Percentiles rank a stretch among this genome's conserved stretches.
Conservation (phyloP, 1,140 invertebrate species). For the Globodera ellingtonae region DNA sequence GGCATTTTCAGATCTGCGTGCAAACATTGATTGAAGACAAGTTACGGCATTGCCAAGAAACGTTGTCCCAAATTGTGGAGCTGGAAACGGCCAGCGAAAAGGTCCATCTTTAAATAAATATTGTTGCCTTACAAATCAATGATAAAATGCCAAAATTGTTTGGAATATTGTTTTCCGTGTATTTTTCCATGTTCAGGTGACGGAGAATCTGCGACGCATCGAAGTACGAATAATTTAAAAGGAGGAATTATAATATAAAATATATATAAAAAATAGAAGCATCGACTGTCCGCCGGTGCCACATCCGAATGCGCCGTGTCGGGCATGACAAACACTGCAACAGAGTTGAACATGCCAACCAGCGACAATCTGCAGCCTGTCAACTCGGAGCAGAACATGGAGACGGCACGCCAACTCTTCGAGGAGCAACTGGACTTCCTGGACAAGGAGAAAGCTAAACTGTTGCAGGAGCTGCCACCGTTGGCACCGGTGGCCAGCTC, state of each 20-base stretch:
- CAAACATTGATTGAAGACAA: conserved; percentile 84
- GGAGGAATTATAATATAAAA: not conserved
- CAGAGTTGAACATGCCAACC: not conserved
- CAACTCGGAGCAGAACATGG: conserved; percentile 39
- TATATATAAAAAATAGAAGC: conserved; percentile 30
- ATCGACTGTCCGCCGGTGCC: conserved; percentile 33
- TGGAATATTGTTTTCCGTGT: not conserved
- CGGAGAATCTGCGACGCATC: conserved; percentile 52
- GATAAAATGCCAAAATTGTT: no score
- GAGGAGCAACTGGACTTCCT: conserved; percentile 64
- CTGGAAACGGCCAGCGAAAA: conserved; percentile 72
- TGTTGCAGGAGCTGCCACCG: conserved; percentile 64
- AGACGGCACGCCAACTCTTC: conserved; percentile 58
- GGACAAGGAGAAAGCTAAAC: conserved; percentile 63
- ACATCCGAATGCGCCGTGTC: not conserved
- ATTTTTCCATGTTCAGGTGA: conserved; percentile 29
- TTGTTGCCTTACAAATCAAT: no score
- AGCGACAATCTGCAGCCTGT: conserved; percentile 4
- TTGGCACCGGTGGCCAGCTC: conserved; percentile 61
- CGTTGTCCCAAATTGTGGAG: conserved; percentile 83
- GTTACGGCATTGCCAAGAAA: conserved; percentile 75
- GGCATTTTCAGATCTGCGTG: conserved; percentile 70
- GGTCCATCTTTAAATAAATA: conserved; percentile 24
- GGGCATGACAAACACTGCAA: not conserved
- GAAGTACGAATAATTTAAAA: conserved; percentile 21